Evolutionary conservation across 2,888 invertebrate genomes (phyloP).

Genomic region (Tetrapedia diversipes): DNA sequence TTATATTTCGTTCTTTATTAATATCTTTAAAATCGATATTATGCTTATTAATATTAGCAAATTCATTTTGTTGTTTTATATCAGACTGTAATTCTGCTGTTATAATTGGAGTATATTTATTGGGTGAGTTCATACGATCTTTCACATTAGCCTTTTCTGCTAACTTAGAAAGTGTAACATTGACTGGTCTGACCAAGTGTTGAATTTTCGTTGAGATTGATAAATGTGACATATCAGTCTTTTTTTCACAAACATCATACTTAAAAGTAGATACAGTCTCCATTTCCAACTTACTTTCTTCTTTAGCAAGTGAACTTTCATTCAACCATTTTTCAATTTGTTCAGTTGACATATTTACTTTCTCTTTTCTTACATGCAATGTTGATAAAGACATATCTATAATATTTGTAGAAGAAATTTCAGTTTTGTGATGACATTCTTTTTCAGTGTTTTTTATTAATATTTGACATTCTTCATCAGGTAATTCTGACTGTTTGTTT

Average conservation of each 20-base stretch:
- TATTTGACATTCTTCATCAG: slow-evolving; percentile 25
- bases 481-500: slow-evolving; percentile 42
- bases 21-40: slow-evolving; percentile 38
- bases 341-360: slow-evolving; percentile 88
- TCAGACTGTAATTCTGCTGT: slow-evolving; percentile 29
- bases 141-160: slow-evolving; percentile 56
- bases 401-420: slow-evolving; percentile 63
- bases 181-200: slow-evolving; percentile 80
- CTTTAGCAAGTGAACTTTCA: slow-evolving; percentile 84
- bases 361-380: slow-evolving; percentile 84
- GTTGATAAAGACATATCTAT: slow-evolving; percentile 75
- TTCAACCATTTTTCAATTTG: slow-evolving; percentile 88
- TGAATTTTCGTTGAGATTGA: slow-evolving; percentile 81
- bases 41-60: slow-evolving; percentile 31
- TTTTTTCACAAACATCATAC: slow-evolving; percentile 71
- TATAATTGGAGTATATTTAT: slow-evolving; percentile 38
- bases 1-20: slow-evolving; percentile 56
- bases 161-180: slow-evolving; percentile 79
- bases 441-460: slow-evolving; percentile 48
- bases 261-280: slow-evolving; percentile 75
- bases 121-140: slow-evolving; percentile 46
- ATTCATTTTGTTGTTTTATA: slow-evolving; percentile 40
- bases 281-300: slow-evolving; percentile 78
- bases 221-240: slow-evolving; percentile 73
- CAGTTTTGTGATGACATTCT: slow-evolving; percentile 65